Evolutionary conservation across 1,140 invertebrate genomes (phyloP).

Genomic region (Protaetia brevitarsis): DNA sequence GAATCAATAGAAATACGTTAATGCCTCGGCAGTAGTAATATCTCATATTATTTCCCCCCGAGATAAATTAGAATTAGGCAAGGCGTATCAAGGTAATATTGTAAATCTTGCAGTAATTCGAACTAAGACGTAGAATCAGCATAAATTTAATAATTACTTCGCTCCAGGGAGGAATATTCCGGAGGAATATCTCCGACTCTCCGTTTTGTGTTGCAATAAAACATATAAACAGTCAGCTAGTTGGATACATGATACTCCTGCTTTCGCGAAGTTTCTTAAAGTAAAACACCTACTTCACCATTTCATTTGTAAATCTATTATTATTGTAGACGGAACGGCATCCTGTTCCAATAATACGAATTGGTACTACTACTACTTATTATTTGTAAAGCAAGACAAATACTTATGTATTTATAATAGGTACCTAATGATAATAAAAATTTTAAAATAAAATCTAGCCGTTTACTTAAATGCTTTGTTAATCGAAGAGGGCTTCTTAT

Average conservation of each 20-base stretch:
- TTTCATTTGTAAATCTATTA: not conserved
- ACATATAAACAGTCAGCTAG: constrained; percentile 8
- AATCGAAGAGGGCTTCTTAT: too few relatives aligned
- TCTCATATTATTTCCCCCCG: constrained; percentile 40
- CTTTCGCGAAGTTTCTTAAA: not conserved
- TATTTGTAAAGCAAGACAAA: too few relatives aligned
- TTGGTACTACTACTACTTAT: too few relatives aligned
- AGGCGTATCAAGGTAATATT: constrained; percentile 51
- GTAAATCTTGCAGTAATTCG: constrained; percentile 51
- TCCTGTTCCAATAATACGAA: too few relatives aligned
- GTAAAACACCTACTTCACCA: not conserved
- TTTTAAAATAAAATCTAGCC: too few relatives aligned
- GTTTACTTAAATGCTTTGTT: too few relatives aligned
- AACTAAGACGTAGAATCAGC: constrained; percentile 53
- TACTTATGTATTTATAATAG: too few relatives aligned
- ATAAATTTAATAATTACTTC: constrained; percentile 52
- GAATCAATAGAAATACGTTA: constrained; percentile 15
- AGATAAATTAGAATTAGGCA: constrained; percentile 51
- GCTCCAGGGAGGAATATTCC: constrained; percentile 40
- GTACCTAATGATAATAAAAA: too few relatives aligned
- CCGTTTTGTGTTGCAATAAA: constrained; percentile 13
- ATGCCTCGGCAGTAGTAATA: constrained; percentile 39
- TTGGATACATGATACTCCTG: constrained; percentile 3
- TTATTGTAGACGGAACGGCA: too few relatives aligned
- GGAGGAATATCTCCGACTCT: constrained; percentile 9